Evolutionary conservation across 2,797 vertebrate genomes (phyloP).

Genomic region (Parauchenoglanis punctatus): DNA sequence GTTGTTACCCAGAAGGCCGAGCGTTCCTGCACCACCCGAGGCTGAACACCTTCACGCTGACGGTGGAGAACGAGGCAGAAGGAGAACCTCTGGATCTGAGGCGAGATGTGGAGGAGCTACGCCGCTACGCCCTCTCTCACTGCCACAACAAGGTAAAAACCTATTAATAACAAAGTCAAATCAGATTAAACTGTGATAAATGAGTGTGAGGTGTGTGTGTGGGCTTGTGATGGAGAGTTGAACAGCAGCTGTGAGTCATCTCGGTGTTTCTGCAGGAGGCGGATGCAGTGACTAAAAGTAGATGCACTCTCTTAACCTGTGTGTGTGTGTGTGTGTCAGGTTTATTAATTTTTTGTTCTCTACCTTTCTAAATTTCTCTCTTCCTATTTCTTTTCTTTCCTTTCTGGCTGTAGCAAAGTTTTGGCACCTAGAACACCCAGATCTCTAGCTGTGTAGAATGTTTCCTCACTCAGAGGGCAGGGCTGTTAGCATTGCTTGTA

Average conservation of each 20-base stretch:
- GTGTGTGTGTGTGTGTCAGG: not conserved
- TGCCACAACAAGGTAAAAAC: slow-evolving; percentile 54
- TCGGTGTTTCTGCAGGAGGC: not conserved
- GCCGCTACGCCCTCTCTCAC: slow-evolving; percentile 68
- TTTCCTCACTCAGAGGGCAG: not conserved
- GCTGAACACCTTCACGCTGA: slow-evolving; percentile 82
- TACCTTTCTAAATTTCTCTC: not conserved
- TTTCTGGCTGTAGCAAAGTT: not conserved
- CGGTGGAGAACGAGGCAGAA: slow-evolving; percentile 58
- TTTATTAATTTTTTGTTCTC: not conserved
- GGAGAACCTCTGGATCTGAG: slow-evolving; percentile 58
- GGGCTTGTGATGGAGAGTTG: not conserved
- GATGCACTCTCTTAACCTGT: not conserved
- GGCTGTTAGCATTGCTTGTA: not conserved
- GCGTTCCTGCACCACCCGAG: slow-evolving; percentile 78
- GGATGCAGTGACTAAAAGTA: not conserved
- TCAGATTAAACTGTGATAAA: not conserved
- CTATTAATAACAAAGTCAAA: not conserved
- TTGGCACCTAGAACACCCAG: not conserved
- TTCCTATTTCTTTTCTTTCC: not conserved
- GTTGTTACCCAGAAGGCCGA: slow-evolving; percentile 71
- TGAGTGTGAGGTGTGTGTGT: not conserved
- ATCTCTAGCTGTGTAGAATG: not conserved
- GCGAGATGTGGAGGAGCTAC: slow-evolving; percentile 73
- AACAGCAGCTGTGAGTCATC: not conserved